These are phyloP conservation scores for Gymnothorax reevesii DNA, from an alignment of 2,797 vertebrate genomes.

Conservation along the genomic window DNA sequence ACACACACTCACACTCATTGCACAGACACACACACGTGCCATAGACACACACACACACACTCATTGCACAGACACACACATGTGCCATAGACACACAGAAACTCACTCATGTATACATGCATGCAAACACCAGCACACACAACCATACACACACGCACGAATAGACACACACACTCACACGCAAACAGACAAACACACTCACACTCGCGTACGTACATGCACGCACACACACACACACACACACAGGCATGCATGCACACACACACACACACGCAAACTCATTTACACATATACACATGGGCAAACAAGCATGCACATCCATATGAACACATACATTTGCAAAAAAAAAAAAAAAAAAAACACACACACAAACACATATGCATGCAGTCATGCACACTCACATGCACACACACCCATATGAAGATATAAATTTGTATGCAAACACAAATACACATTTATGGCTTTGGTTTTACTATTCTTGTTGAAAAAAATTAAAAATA, in stretches of 20 bases:
- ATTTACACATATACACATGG: no score
- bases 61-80: neutral
- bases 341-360: no score
- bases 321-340: neutral
- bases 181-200: neutral
- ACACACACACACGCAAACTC: neutral
- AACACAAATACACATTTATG: neutral
- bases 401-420: neutral
- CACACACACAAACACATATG: no score
- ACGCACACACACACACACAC: neutral
- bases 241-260: neutral
- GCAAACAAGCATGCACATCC: neutral
- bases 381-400: neutral
- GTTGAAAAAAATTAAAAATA: neutral
- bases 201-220: no score
- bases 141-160: neutral
- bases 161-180: neutral
- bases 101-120: constrained; percentile 12
- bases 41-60: neutral
- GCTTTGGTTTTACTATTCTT: no score
- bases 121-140: neutral
- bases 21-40: constrained; percentile 35
- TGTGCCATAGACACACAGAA: neutral
- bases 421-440: neutral
- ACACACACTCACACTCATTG: constrained; percentile 25